These are phyloP conservation scores for Felis chaus DNA, from an alignment of 2,113 vertebrate genomes.

Conservation along the genomic window DNA sequence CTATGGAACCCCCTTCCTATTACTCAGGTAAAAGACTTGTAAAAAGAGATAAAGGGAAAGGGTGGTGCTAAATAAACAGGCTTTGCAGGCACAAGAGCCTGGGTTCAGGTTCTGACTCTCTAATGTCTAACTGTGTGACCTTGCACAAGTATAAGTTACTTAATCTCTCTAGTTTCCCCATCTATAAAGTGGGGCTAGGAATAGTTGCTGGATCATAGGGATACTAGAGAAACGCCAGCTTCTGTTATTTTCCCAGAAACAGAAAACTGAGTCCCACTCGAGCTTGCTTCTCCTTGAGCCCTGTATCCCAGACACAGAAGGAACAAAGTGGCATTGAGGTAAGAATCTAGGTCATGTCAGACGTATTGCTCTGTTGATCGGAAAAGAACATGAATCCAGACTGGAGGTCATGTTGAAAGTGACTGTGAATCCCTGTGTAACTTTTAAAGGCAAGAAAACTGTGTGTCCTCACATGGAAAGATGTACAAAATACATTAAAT, in stretches of 20 bases:
- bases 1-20: background rate
- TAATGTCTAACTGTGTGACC: background rate
- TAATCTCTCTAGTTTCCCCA: background rate
- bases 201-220: background rate
- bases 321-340: constrained; percentile 55
- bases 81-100: background rate
- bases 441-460: constrained; percentile 38
- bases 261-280: constrained; percentile 4
- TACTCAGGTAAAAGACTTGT: background rate
- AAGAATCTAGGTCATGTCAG: constrained; percentile 60
- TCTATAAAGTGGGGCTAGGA: constrained; percentile 1
- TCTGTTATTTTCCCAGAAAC: constrained; percentile 43
- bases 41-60: background rate
- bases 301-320: constrained; percentile 38
- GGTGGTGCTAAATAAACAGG: background rate
- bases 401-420: background rate
- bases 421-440: background rate
- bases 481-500: background rate
- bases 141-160: background rate
- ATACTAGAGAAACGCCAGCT: background rate
- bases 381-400: background rate
- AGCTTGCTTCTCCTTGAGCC: constrained; percentile 44
- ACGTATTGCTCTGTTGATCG: background rate
- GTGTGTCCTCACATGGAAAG: background rate
- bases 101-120: background rate